Evolutionary conservation across 2,888 invertebrate genomes (phyloP), one percentile per base, ranked within the genome.

Genomic region (Caenorhabditis auriculariae): DNA sequence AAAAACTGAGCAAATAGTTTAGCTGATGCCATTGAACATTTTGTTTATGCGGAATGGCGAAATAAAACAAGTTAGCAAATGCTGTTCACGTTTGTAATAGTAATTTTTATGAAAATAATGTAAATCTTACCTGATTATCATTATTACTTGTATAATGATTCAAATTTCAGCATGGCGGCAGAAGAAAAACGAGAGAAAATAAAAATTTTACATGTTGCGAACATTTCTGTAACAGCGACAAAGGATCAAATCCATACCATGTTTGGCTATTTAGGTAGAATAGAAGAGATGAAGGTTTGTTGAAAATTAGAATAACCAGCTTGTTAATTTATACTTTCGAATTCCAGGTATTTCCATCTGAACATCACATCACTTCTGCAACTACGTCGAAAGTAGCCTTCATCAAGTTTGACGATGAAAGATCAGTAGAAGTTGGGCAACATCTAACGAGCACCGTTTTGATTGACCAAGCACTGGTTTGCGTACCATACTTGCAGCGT

Each of bases 361-460:
- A 78, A 42, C 55, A 64, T 27, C 69, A 71, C 45, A 57, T 74
- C 9, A 63, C 66, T 50, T 49, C 73, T n/a, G 60, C 56, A 24
- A 66, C 67, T 28, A 54, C 61, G 12, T 68, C 66, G 50, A 78
- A 93, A 72, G 93, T 96, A 81, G 95, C 95, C 82, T 98, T 93
- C 84, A 90, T 98, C 39, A 93, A 93, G 82, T 98, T 91, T 83
- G 88, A 91, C 72, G 93, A 95, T 75, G 87, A 89, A 4, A 86
- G 87, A 38, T 90, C 90, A 68, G 93, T 93, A 24, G 89, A 90
- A 19, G 91, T 94, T n/a, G 93, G 96, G 0, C 92, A 95, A 80
- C 96, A 98, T 84, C 88, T 99, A 87, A 95, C 94, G 15, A 98
- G 96, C 83, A 96, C 95, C 0, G 96, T 98, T 12, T 96, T 98